Base-by-base conservation (phyloP, 2,113 vertebrate genomes). In the Antigone vipio region DNA sequence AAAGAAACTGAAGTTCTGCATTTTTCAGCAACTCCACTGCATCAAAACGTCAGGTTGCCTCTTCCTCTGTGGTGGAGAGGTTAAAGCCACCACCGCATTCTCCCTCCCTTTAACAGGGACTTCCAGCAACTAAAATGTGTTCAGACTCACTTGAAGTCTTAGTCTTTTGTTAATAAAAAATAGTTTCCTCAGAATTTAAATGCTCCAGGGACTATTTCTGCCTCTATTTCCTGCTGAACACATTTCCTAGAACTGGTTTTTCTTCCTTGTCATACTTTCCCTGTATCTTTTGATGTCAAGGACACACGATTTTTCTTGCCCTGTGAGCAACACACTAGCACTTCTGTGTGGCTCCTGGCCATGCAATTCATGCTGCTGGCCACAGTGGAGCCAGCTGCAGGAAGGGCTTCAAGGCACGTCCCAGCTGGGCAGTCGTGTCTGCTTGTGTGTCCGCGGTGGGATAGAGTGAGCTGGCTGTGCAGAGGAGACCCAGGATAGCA, bases 361-460 rank as follows among this genome's bases (percentile, higher is more conserved):
- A 7, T 12, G 20, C 24, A 24, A 5, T 23, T 8, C 0, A 0
- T 66, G 53, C 38, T 72, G 72, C 50, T 53, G 59, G 16, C 40
- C 10, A 11, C 38, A 18, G 30, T 11, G 19, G 40, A 76, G 59
- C 22, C 55, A 73, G 76, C 10, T 0, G 0, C 35, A 56, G 74
- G 40, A 17, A 64, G 44, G 66, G 15, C 45, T 79, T 34, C 58
- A 32, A 53, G 38, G 12, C 29, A 23, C 15, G 52, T 66, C 35
- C 45, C 38, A 11, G 29, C 27, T 29, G 49, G 14, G 62, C 40
- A 78, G 26, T 22, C 0, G 0, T 58, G 30, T 38, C 84, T 78
- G 53, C 9, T 5, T 27, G 14, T 44, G 44, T 34, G 45, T 50
- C n/a, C 40, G 1, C 0, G 0, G 58, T 44, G 35, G 67, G 76